Base-by-base conservation (phyloP, 2,113 vertebrate species). In the Chinchilla lanigera region DNA sequence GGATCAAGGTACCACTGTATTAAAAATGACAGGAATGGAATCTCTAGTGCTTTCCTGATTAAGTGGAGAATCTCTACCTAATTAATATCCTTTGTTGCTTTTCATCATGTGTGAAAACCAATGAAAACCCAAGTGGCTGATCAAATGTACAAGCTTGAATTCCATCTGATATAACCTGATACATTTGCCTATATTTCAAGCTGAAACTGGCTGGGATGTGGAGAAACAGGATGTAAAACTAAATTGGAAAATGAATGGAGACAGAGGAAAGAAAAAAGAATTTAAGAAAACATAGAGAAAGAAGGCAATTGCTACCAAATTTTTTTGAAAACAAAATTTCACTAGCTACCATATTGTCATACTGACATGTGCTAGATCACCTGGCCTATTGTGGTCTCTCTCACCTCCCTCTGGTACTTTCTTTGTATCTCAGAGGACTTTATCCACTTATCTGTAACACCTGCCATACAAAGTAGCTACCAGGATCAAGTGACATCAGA, bases 161-260 rank as follows among this genome's bases (percentile, higher is more conserved):
- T 92, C 86, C 41, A 67, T 67, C 24, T 58, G 35, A 38, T 52
- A 80, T 35, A 47, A 67, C 22, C n/a, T 93, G 58, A 11, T 17
- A 12, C 69, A 47, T 80, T 89, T 63, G 7, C 24, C 28, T 90
- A 65, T 69, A 38, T 90, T 90, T 96, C 38, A 94, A 93, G 63
- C 22, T 93, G 28, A 88, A 69, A 87, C 16, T 90, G 54, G 7
- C 12, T 54, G 86, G 30, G 5, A 73, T 30, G 16, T 26, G 16
- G 65, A 93, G n/a, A 71, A 78, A 6, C 33, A 26, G 44, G 35
- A 56, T 35, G 63, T 35, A 94, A 84, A 67, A 61, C 10, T 65
- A n/a, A 47, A 67, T 44, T 63, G 52, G 50, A 97, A 94, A 88
- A 65, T 85, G 52, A 83, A 78, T 73, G 38, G 54, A 90, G 24